Conservation (phyloP, 2,888 invertebrate genomes). For the Dicroscelio sp. region DNA sequence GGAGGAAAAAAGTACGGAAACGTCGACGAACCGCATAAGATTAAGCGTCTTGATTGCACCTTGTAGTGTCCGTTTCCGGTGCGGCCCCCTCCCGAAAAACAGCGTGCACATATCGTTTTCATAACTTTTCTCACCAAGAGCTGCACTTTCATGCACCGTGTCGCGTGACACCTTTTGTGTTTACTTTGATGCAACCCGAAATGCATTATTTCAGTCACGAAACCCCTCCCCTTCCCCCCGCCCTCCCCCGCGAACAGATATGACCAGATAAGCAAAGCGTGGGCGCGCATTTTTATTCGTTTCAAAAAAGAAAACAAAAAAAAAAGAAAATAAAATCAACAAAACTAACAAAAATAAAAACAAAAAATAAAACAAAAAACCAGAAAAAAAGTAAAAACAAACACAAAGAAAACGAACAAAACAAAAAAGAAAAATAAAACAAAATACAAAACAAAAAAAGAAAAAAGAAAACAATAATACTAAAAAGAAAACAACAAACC, state of each 20-base stretch:
- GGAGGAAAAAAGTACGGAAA: constrained; percentile 84
- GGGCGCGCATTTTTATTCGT: constrained; percentile 47
- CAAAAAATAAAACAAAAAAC: not conserved
- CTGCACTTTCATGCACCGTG: constrained; percentile 77
- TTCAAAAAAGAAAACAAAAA: not conserved
- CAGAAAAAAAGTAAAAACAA: too few relatives aligned
- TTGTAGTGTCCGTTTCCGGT: constrained; percentile 77
- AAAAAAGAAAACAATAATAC: too few relatives aligned
- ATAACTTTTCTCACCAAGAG: constrained; percentile 70
- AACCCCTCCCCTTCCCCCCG: constrained; percentile 37
- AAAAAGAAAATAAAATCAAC: not conserved
- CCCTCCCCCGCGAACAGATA: too few relatives aligned
- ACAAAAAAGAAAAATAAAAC: too few relatives aligned
- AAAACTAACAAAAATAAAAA: not conserved
- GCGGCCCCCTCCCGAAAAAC: constrained; percentile 47
- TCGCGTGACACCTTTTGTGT: constrained; percentile 79
- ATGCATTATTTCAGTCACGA: constrained; percentile 79
- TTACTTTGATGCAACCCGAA: constrained; percentile 75
- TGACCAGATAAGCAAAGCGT: constrained; percentile 30
- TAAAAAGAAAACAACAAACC: too few relatives aligned
- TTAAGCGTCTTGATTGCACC: constrained; percentile 78
- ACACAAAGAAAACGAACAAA: too few relatives aligned
- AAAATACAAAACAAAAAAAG: too few relatives aligned
- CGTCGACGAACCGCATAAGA: constrained; percentile 76
- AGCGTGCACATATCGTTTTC: constrained; percentile 64